phyloP scores from a whole-genome alignment of 2,888 invertebrate species.

The Ligdia adustata region DNA sequence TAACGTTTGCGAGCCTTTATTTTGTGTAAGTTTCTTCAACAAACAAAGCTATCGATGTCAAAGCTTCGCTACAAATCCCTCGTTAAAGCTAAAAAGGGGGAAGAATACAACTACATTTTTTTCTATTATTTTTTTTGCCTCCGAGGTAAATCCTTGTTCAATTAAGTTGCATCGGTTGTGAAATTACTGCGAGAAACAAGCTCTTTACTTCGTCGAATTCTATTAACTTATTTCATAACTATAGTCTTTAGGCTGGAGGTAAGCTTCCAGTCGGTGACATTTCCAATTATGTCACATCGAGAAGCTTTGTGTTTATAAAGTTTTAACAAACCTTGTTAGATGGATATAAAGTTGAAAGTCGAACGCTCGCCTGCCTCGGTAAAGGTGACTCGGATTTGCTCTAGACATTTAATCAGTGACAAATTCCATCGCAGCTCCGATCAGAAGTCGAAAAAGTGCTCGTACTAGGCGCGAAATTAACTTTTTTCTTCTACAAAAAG shows the following conservation, averaged over 20 bases:
- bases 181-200: conserved; percentile 45
- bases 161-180: conserved; percentile 49
- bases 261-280: conserved; percentile 32
- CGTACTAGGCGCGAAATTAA: conserved; percentile 42
- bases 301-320: conserved; percentile 8
- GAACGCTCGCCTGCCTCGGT: background rate
- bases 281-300: conserved; percentile 40
- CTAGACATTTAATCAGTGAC: conserved; percentile 33
- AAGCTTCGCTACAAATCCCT: conserved; percentile 44
- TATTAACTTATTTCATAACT: conserved; percentile 40
- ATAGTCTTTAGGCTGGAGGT: conserved; percentile 25
- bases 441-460: conserved; percentile 47
- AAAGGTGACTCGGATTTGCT: conserved; percentile 21
- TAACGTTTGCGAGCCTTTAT: conserved; percentile 44
- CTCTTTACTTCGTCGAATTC: conserved; percentile 40
- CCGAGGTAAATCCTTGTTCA: conserved; percentile 41
- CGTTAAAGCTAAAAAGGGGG: conserved; percentile 34
- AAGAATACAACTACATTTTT: conserved; percentile 24
- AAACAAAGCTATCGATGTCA: conserved; percentile 48
- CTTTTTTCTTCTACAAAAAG: conserved; percentile 42
- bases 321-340: conserved; percentile 19
- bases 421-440: conserved; percentile 31
- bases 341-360: conserved; percentile 19
- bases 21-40: conserved; percentile 45
- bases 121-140: conserved; percentile 26